Conservation (phyloP, 2,113 vertebrate species). For the Periophthalmus modestus region DNA sequence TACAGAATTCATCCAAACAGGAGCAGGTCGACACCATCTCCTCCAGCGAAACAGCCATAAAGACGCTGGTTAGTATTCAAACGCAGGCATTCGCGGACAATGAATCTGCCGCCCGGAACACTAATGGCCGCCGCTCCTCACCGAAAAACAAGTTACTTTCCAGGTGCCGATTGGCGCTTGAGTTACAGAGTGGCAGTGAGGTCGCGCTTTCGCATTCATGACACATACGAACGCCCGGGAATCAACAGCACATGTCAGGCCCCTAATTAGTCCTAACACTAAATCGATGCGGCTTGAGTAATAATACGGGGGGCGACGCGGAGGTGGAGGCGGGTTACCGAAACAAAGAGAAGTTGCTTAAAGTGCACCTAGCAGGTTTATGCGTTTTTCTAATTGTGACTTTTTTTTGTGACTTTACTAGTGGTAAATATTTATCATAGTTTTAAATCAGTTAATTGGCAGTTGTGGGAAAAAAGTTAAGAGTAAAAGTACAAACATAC, state of each 20-base stretch:
- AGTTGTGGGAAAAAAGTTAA: no score
- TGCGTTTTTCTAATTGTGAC: no score
- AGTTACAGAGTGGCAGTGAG: slow-evolving; percentile 45
- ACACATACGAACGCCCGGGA: slow-evolving; percentile 71
- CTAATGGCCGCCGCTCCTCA: slow-evolving; percentile 25
- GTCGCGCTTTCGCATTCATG: slow-evolving; percentile 55
- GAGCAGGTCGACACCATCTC: not conserved
- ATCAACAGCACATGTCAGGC: slow-evolving; percentile 74
- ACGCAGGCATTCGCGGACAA: slow-evolving; percentile 14
- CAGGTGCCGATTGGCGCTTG: slow-evolving; percentile 32
- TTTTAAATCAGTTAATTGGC: no score
- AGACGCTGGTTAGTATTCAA: slow-evolving; percentile 47
- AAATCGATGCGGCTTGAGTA: slow-evolving; percentile 75
- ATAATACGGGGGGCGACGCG: slow-evolving; percentile 67
- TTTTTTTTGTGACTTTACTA: no score
- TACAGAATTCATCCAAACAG: not conserved
- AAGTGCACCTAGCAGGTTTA: no score
- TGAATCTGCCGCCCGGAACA: slow-evolving; percentile 47
- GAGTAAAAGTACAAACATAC: no score
- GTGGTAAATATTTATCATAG: no score
- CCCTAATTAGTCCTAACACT: slow-evolving; percentile 74
- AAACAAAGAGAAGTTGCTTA: slow-evolving; percentile 75
- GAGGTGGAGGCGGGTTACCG: slow-evolving; percentile 67
- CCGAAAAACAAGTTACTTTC: slow-evolving; percentile 36
- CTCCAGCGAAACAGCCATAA: slow-evolving; percentile 9